Conservation (phyloP, 1,140 invertebrate species). For the Zaprionus africanus region DNA sequence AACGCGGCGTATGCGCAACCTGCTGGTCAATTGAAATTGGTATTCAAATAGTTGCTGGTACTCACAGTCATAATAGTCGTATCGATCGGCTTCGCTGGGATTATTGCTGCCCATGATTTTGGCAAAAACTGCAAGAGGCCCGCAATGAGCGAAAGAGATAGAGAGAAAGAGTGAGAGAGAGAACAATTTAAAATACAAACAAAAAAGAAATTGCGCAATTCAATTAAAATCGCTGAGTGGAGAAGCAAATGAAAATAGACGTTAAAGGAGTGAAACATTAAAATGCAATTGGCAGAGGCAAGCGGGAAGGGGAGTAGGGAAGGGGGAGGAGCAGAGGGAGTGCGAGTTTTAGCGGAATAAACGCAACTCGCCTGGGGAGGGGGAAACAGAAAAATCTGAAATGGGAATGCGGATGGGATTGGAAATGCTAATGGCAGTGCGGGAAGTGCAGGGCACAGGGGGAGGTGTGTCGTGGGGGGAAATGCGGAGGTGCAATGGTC, state of each 20-base stretch:
- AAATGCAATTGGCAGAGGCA: slow-evolving; percentile 29
- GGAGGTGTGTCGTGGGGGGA: background rate
- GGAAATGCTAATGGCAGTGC: background rate
- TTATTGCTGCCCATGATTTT: slow-evolving; percentile 84
- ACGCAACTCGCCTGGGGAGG: background rate
- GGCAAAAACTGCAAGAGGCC: slow-evolving; percentile 65
- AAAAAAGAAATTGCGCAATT: slow-evolving; percentile 50
- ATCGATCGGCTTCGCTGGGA: slow-evolving; percentile 80
- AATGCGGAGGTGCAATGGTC: background rate
- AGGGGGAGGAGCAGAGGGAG: too few species aligned
- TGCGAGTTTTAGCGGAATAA: background rate
- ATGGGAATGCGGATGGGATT: background rate
- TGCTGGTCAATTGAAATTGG: slow-evolving; percentile 1
- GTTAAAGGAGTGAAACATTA: slow-evolving; percentile 47
- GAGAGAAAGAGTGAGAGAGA: slow-evolving; percentile 17
- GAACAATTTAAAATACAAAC: slow-evolving; percentile 45
- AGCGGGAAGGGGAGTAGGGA: background rate
- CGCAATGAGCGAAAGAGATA: slow-evolving; percentile 3
- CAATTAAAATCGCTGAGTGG: slow-evolving; percentile 62
- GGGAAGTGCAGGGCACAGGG: background rate
- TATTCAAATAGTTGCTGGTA: slow-evolving; percentile 36
- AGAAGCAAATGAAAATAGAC: slow-evolving; percentile 54
- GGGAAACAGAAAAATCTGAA: background rate
- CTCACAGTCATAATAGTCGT: slow-evolving; percentile 83
- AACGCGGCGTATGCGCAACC: slow-evolving; percentile 33